Base-by-base conservation (phyloP, 30 jellyfish, hydroid and myxozoan genomes). In the Hydractinia echinata region DNA sequence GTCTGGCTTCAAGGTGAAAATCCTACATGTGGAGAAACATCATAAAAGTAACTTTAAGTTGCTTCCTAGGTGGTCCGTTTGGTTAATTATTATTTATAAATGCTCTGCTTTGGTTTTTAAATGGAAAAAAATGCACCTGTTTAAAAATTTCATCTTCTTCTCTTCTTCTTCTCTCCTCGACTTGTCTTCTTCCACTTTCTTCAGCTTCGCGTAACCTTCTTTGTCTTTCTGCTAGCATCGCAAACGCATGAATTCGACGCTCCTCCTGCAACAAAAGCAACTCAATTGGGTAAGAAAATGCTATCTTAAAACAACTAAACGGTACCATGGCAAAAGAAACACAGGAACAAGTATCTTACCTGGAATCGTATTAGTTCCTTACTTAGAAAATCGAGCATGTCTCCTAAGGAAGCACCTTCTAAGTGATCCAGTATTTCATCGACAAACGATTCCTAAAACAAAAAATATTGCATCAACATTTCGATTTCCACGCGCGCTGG, bases 181-280 rank as follows among this genome's bases (percentile, higher is more conserved):
- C 83, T 82, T 93, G 99, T 76, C 99, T 76, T 82, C 92, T 50
- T 53, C 99, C 99, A 66, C 99, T 93, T 73, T 93, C 99, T 76
- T 87, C 99, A 53, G 99, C 99, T 87, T 93, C 99, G 53, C 96
- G 95, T 86, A 93, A 61, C 60, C 99, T 96, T 67, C 99, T 73
- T 62, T 87, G 95, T 14, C 99, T 90, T 82, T 93, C 99, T 66
- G 99, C 99, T 79, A 93, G 86, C 99, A 93, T 93, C 88, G 99
- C 96, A 81, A 93, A 93, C 80, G 99, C 99, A 67, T 93, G 99
- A 81, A 93, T 87, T 61, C 99, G 99, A 49, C 99, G 96, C 70
- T 93, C 99, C 80, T 89, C 99, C 99, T 93, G 55, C 74, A 64
- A 64, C 15, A 13, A 58, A 58, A 58, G 15, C 19, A 58, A 58